Percentiles rank a stretch among this genome's conserved stretches.
These are phyloP conservation scores for Tiliacea citrago DNA, from an alignment of 2,888 invertebrate genomes.

Conservation along the genomic window DNA sequence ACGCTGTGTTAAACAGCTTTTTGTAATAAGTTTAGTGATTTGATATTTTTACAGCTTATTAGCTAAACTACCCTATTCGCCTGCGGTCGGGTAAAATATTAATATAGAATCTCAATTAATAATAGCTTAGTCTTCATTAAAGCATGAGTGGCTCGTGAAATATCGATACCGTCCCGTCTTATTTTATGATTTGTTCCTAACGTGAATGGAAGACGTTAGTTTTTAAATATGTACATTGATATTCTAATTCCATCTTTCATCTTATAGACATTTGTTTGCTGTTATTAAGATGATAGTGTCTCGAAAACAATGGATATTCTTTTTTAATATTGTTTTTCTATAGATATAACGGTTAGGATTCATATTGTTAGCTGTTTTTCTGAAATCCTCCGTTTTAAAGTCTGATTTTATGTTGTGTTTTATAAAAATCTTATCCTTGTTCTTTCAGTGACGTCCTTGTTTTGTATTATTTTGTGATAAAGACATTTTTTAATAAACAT, in stretches of 20 bases:
- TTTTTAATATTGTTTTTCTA: too few species aligned
- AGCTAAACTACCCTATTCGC: slow-evolving; percentile 14
- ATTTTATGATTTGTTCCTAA: slow-evolving; percentile 49
- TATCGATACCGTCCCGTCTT: slow-evolving; percentile 55
- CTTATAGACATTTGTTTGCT: slow-evolving; percentile 27
- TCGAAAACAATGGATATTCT: slow-evolving; percentile 17
- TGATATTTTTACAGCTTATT: slow-evolving; percentile 24
- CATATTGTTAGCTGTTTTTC: background rate
- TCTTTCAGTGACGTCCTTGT: background rate
- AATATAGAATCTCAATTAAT: slow-evolving; percentile 25
- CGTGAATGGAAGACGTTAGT: slow-evolving; percentile 20
- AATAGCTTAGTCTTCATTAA: slow-evolving; percentile 37
- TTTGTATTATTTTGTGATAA: slow-evolving; percentile 5
- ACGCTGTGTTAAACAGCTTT: slow-evolving; percentile 2
- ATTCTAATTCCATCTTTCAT: background rate
- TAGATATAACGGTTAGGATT: background rate
- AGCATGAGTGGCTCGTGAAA: slow-evolving; percentile 53
- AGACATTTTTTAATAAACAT: background rate
- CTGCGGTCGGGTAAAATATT: slow-evolving; percentile 15
- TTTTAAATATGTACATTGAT: slow-evolving; percentile 21
- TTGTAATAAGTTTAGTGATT: slow-evolving; percentile 14
- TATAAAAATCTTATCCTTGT: background rate
- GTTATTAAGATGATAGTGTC: background rate
- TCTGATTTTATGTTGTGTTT: slow-evolving; percentile 19
- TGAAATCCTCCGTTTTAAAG: slow-evolving; percentile 9